Conservation (phyloP, 2,113 vertebrate species). For the Alethe castanea region DNA sequence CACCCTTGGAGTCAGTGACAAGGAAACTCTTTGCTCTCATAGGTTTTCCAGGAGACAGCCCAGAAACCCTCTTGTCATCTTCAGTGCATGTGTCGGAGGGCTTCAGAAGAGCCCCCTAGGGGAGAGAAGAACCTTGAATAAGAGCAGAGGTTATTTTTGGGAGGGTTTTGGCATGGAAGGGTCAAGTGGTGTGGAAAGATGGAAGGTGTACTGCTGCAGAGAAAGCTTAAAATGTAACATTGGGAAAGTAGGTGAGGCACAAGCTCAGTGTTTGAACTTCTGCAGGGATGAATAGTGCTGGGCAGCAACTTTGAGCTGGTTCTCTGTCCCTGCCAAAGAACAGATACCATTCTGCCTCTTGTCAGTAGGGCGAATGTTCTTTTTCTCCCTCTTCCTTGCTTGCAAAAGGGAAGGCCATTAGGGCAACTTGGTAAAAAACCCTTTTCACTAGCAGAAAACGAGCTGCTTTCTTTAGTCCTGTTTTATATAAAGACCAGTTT, state of each 20-base stretch:
- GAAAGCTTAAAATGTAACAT: neutral
- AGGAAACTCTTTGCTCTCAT: neutral
- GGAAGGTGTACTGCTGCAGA: neutral
- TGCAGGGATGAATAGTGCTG: neutral
- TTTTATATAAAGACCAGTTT: neutral
- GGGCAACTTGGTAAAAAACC: neutral
- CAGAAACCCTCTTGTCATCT: neutral
- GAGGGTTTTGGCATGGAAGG: neutral
- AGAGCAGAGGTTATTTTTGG: neutral
- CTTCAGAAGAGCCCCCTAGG: neutral
- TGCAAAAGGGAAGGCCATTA: accelerated
- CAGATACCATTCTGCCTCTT: neutral
- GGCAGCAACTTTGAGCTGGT: neutral
- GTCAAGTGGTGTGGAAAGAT: neutral
- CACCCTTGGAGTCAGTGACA: neutral
- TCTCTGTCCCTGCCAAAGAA: neutral
- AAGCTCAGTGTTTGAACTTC: neutral
- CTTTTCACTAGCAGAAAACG: neutral
- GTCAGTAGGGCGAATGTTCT: neutral
- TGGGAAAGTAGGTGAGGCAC: neutral
- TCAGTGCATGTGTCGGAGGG: neutral
- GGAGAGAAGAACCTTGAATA: neutral
- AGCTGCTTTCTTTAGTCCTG: neutral
- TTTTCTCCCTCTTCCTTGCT: neutral
- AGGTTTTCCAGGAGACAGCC: neutral